Conservation (phyloP, 2,888 invertebrate species). For the Oscheius sp. region DNA sequence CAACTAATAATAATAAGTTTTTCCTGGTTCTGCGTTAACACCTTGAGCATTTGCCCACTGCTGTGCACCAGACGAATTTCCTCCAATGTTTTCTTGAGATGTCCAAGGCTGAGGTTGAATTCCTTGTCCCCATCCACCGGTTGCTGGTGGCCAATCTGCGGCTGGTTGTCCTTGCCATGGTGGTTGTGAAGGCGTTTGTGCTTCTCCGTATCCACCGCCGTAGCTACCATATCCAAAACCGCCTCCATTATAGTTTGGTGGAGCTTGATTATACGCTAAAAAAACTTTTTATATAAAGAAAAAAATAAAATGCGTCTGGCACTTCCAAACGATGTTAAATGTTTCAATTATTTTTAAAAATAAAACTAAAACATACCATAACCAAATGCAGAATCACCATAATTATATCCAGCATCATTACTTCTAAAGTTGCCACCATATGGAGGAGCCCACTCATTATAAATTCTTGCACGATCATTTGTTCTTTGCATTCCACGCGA, state of each 20-base stretch:
- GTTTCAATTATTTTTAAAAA: neutral
- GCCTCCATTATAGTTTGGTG: constrained; percentile 1
- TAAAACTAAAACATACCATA: neutral
- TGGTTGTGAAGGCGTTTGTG: constrained; percentile 31
- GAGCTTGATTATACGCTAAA: neutral
- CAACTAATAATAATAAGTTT: neutral
- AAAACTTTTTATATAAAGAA: neutral
- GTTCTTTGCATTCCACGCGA: constrained; percentile 34
- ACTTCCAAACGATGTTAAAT: neutral
- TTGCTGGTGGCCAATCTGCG: constrained; percentile 3
- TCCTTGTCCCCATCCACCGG: constrained; percentile 35
- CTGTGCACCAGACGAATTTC: constrained; percentile 57
- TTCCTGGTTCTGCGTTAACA: neutral
- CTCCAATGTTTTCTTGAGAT: constrained; percentile 41
- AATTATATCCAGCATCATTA: constrained; percentile 4
- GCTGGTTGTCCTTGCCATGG: constrained; percentile 42
- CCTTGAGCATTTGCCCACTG: constrained; percentile 58
- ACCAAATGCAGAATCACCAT: constrained; percentile 6
- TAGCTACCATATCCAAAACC: neutral
- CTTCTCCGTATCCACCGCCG: constrained; percentile 42
- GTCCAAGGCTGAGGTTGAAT: constrained; percentile 42
- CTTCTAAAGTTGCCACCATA: neutral
- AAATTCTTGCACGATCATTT: constrained; percentile 18
- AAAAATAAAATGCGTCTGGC: neutral
- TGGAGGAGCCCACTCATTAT: constrained; percentile 39